Percentiles rank a stretch among this genome's conserved stretches.
Evolutionary conservation across 2,888 invertebrate species (phyloP).

Genomic region (Epicampocera succincta): DNA sequence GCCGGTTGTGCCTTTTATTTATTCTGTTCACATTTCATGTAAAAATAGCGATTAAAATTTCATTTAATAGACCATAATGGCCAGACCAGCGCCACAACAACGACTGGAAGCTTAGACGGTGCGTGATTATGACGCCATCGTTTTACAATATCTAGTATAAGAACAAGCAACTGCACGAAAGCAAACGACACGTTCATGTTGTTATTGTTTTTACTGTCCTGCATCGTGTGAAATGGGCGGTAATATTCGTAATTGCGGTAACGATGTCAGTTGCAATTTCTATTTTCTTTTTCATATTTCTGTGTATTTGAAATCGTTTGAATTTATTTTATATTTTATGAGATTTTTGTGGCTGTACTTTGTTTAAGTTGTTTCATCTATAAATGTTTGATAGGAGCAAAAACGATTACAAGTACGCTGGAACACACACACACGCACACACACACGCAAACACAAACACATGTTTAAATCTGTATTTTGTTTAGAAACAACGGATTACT

Average conservation of each 20-base stretch:
- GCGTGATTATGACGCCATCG: no score
- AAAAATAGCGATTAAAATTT: conserved; percentile 48
- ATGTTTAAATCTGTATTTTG: no score
- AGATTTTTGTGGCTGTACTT: background rate
- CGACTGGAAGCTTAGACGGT: background rate
- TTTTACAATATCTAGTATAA: no score
- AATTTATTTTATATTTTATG: conserved; percentile 37
- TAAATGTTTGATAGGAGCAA: conserved; percentile 48
- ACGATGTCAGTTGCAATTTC: background rate
- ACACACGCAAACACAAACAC: background rate
- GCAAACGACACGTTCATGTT: no score
- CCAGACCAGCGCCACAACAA: background rate
- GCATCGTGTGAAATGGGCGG: no score
- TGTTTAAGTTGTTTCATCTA: conserved; percentile 15
- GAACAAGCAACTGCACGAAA: no score
- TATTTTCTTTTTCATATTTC: conserved; percentile 20
- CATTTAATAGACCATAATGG: conserved; percentile 61
- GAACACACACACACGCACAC: background rate
- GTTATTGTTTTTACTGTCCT: no score
- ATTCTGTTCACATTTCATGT: conserved; percentile 41
- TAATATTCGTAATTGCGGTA: no score
- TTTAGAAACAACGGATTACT: background rate
- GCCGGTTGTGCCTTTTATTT: conserved; percentile 10
- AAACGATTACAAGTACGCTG: conserved; percentile 35
- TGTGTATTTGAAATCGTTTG: conserved; percentile 9